Conservation (phyloP, 2,113 vertebrate genomes). For the Rhinopomastus cyanomelas region DNA sequence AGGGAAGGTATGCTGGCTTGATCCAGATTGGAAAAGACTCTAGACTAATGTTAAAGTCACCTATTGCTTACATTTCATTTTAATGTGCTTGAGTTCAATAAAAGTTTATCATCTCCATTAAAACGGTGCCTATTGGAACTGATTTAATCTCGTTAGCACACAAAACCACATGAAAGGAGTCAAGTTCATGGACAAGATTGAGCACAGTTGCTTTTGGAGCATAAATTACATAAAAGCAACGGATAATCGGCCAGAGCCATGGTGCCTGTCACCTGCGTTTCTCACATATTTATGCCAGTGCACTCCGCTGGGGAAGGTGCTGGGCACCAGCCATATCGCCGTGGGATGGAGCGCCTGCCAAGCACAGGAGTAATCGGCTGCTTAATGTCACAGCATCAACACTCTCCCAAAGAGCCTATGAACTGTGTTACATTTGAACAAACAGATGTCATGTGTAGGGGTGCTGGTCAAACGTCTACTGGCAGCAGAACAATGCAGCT, state of each 20-base stretch:
- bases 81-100: conserved; percentile 81
- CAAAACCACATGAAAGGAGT: conserved; percentile 80
- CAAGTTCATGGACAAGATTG: conserved; percentile 52
- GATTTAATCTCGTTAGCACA: conserved; percentile 78
- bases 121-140: conserved; percentile 78
- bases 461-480: conserved; percentile 64
- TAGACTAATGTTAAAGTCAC: conserved; percentile 74
- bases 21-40: conserved; percentile 74
- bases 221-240: conserved; percentile 63
- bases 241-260: conserved; percentile 2
- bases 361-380: conserved; percentile 63
- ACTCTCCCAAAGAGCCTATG: conserved; percentile 36
- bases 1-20: conserved; percentile 69
- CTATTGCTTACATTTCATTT: conserved; percentile 84
- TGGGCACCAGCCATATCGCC: conserved; percentile 66
- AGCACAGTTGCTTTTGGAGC: conserved; percentile 42
- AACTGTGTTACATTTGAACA: conserved; percentile 71
- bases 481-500: conserved; percentile 40
- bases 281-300: conserved; percentile 28
- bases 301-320: conserved; percentile 11
- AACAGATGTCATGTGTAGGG: conserved; percentile 68
- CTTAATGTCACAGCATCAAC: conserved; percentile 71
- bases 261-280: conserved; percentile 53
- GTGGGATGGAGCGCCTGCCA: conserved; percentile 49
- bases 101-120: conserved; percentile 83